Evolutionary conservation across 23 tunicate species (phyloP).

Genomic region (Diplosoma virens): DNA sequence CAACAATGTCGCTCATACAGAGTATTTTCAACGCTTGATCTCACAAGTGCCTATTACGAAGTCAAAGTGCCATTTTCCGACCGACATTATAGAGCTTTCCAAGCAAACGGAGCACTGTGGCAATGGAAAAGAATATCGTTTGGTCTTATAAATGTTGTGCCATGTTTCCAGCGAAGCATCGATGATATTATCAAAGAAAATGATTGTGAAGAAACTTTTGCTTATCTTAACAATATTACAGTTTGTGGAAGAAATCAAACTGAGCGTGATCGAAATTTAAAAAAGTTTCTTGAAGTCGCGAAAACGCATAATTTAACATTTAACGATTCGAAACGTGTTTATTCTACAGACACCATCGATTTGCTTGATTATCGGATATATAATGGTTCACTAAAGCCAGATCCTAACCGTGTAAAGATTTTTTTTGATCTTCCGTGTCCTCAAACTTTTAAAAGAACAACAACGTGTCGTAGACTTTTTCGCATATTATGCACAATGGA

Average conservation of each 20-base stretch:
- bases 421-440: conserved; percentile 10
- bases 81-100: conserved; percentile 10
- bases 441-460: background rate
- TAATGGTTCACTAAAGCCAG: background rate
- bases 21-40: conserved; percentile 1
- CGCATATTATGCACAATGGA: conserved; percentile 4
- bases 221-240: conserved; percentile 36
- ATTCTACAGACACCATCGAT: too few species aligned
- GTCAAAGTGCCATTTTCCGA: conserved; percentile 1
- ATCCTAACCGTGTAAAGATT: conserved; percentile 24
- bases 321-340: conserved; percentile 25
- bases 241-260: conserved; percentile 16
- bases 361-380: too few species aligned
- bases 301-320: background rate
- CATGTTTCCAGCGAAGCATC: conserved; percentile 19
- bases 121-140: conserved; percentile 33
- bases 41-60: conserved; percentile 20
- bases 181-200: conserved; percentile 8
- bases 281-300: conserved; percentile 19
- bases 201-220: conserved; percentile 9
- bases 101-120: background rate
- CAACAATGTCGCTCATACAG: conserved; percentile 6
- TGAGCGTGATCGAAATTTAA: conserved; percentile 34
- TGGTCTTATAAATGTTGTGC: conserved; percentile 23
- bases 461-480: conserved; percentile 23